phyloP scores from a whole-genome alignment of 1,140 invertebrate species.

The Aradophagus sp. region DNA sequence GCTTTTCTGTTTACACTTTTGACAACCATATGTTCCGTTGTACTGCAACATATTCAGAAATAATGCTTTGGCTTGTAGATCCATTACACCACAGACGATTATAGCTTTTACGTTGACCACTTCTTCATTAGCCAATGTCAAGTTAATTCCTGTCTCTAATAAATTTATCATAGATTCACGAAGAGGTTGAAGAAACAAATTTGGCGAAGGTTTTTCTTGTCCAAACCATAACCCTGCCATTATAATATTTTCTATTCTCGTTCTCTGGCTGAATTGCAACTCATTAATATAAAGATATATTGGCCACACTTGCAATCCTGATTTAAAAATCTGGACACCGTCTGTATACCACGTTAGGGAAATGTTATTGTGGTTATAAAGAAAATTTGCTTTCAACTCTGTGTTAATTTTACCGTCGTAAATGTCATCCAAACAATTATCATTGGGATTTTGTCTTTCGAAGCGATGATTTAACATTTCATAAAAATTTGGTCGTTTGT shows the following conservation, averaged over 20 bases:
- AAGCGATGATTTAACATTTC: constrained; percentile 10
- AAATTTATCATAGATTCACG: background rate
- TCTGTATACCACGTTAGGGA: constrained; percentile 9
- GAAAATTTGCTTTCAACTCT: no score
- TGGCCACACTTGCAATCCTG: no score
- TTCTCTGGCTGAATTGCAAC: background rate
- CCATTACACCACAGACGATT: constrained; percentile 25
- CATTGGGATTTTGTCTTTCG: constrained; percentile 16
- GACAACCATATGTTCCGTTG: constrained; percentile 17
- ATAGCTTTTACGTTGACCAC: constrained; percentile 12
- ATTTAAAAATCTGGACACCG: constrained; percentile 3
- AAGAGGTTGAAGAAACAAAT: constrained; percentile 17
- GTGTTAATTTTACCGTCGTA: no score
- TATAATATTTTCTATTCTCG: constrained; percentile 41
- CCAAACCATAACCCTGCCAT: constrained; percentile 52
- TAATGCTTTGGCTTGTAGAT: constrained; percentile 14
- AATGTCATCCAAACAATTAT: no score
- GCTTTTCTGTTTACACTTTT: constrained; percentile 13
- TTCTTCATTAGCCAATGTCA: background rate
- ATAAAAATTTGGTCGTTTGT: constrained; percentile 6
- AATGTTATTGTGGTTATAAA: constrained; percentile 13
- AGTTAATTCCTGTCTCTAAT: background rate
- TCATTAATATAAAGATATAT: no score
- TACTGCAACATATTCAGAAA: constrained; percentile 31
- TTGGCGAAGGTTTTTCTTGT: constrained; percentile 25